phyloP scores from a whole-genome alignment of 1,140 invertebrate species.

The Drosophila busckii region DNA sequence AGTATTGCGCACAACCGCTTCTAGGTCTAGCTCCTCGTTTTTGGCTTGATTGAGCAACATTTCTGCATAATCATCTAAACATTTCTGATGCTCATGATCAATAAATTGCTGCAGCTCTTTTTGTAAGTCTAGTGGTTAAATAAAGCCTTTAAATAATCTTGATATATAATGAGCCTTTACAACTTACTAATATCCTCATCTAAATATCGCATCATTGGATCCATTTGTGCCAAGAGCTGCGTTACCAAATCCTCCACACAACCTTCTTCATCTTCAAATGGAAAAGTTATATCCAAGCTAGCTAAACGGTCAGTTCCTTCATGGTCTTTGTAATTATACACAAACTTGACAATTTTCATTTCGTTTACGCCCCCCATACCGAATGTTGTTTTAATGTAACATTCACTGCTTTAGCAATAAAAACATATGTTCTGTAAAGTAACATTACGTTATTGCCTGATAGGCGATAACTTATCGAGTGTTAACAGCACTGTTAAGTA shows the following conservation, averaged over 20 bases:
- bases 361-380: not conserved
- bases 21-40: constrained; percentile 82
- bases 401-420: not conserved
- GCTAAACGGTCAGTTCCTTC: constrained; percentile 41
- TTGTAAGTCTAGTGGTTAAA: constrained; percentile 44
- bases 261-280: constrained; percentile 72
- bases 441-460: too few relatives aligned
- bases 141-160: not conserved
- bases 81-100: constrained; percentile 80
- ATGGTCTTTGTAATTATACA: constrained; percentile 63
- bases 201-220: constrained; percentile 78
- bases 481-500: too few relatives aligned
- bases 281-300: constrained; percentile 58
- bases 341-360: constrained; percentile 38
- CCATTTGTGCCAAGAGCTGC: constrained; percentile 77
- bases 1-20: constrained; percentile 85
- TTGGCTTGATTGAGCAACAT: constrained; percentile 80
- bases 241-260: constrained; percentile 78
- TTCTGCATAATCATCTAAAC: constrained; percentile 80
- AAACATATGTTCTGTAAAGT: too few relatives aligned
- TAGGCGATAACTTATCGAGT: too few relatives aligned
- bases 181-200: constrained; percentile 79
- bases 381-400: not conserved
- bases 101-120: constrained; percentile 79
- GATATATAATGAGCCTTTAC: too few relatives aligned